A percentile compares a stretch with the other conserved stretches of the same genome.
These are phyloP conservation scores for Indicator maculatus DNA, from an alignment of 2,113 vertebrate genomes.

Conservation along the genomic window DNA sequence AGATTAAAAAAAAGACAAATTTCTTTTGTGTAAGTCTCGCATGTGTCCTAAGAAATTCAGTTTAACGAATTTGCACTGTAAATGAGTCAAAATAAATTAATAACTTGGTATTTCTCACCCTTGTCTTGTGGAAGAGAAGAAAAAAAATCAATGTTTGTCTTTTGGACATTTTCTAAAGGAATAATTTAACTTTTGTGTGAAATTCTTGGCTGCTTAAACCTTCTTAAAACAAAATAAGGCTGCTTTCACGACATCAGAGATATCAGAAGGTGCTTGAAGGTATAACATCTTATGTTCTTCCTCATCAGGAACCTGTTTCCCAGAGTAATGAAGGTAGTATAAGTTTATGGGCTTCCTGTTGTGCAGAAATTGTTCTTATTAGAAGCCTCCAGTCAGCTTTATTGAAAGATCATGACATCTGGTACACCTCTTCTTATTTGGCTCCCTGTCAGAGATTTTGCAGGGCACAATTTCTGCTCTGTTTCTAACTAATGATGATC, in stretches of 20 bases:
- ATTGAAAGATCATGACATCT: background rate
- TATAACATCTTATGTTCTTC: background rate
- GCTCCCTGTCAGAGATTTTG: background rate
- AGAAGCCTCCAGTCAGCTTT: background rate
- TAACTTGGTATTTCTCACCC: background rate
- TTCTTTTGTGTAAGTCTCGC: background rate
- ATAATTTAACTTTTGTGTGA: background rate
- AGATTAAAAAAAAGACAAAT: background rate
- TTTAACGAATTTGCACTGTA: background rate
- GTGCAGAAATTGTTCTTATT: background rate
- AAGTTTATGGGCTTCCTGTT: background rate
- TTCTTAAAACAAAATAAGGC: background rate
- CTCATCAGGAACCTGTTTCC: background rate
- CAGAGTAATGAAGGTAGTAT: background rate
- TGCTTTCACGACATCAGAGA: background rate
- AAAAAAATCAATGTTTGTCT: background rate
- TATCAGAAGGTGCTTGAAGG: background rate
- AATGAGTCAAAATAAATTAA: background rate
- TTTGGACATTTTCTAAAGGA: background rate
- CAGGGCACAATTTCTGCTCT: background rate
- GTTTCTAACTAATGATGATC: background rate
- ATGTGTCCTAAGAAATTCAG: background rate
- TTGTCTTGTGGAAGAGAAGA: background rate
- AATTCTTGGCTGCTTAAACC: background rate
- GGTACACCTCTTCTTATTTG: background rate